Base-by-base conservation (phyloP, 2,797 vertebrate genomes). In the Parotocinclus haroldoi region DNA sequence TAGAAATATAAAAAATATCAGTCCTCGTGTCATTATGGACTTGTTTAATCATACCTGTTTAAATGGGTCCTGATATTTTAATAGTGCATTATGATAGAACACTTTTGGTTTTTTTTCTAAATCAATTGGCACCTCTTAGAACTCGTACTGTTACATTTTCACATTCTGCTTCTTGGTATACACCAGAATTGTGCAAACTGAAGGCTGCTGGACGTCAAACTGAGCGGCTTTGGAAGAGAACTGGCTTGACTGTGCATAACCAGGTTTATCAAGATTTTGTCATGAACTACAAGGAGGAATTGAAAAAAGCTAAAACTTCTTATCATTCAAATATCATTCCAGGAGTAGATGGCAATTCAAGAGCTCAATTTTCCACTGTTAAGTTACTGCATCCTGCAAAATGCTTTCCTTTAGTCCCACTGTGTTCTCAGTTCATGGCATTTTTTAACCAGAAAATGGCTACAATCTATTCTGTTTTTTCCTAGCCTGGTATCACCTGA, bases 1-100 rank as follows among this genome's bases (percentile, higher is more conserved):
- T 19, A 52, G 50, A 19, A 52, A 52, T 52, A 2, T 52, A 52
- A 19, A 52, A 52, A 18, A 52, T 19, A 19, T 52, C 7, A 52
- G 50, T 18, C 16, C 50, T 52, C 11, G 16, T 52, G 50, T 18
- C 50, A 18, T 52, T 18, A 10, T 18, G 17, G 16, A 52, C 9
- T 18, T 52, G 50, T 9, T 52, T 19, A 52, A 9, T 5, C 16
- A 52, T 9, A 52, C 50, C 16, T 52, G 50, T 16, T 1, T 52
- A 0, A 3, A 19, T 19, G 1, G 9, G 19, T 52, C 50, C 50
- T 18, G 17, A 52, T 4, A 5, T 7, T 4, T 10, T 52, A 19
- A 17, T 52, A 17, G 50, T 19, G 7, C 50, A 52, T 19, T 52
- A 52, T 18, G 16, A 52, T 19, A 52, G 10, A n/a, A 19, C 16